These are phyloP conservation scores for Chloebia gouldiae DNA, from an alignment of 2,113 vertebrate species.

Conservation along the genomic window DNA sequence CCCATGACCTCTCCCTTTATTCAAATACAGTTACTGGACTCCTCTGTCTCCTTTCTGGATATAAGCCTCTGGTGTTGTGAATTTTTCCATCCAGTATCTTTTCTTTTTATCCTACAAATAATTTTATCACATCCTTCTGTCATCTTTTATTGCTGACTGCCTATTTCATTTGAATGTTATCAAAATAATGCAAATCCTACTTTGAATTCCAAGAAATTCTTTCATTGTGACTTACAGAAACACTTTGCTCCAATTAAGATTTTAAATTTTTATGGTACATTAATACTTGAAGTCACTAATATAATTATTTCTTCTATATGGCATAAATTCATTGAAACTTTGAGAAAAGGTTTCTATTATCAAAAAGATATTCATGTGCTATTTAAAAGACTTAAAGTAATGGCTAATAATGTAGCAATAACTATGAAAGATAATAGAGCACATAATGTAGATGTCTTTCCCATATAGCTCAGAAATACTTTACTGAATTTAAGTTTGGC, in stretches of 20 bases:
- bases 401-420: background rate
- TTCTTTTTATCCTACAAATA: background rate
- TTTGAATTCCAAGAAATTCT: background rate
- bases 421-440: background rate
- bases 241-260: background rate
- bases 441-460: background rate
- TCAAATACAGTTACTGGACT: background rate
- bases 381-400: background rate
- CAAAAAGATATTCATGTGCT: background rate
- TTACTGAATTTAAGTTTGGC: background rate
- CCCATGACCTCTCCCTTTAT: background rate
- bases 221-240: background rate
- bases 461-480: background rate
- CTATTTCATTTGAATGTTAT: background rate
- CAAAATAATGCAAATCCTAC: background rate
- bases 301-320: background rate
- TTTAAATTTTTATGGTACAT: background rate
- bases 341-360: background rate
- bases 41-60: background rate
- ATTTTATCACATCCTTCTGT: accelerated
- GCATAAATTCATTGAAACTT: background rate
- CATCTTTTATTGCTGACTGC: background rate
- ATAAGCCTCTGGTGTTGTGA: accelerated
- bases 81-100: accelerated
- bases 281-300: background rate